Evolutionary conservation across 1,140 invertebrate genomes (phyloP), one percentile per base, ranked within the genome.

Genomic region (Marisa cornuarietis): DNA sequence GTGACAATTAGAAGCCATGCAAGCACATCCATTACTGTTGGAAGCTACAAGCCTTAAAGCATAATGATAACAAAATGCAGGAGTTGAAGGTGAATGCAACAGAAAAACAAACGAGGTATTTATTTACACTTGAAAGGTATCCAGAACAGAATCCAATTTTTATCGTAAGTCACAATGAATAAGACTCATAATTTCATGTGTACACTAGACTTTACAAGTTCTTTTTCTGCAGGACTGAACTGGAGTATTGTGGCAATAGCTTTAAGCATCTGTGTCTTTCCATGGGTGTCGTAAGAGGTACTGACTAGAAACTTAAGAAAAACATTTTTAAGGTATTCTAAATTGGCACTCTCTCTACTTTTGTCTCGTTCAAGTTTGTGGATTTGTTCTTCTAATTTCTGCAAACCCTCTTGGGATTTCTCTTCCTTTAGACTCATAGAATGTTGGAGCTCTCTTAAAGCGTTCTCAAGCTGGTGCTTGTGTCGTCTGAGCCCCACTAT

Each of bases 291-390:
- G 8, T 61, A 79, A 10, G 75, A 78, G 20, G 81, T 84, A 18
- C 94, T 94, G n/a, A 94, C 92, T 74, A 97, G 92, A 88, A 94
- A 97, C 82, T 95, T 95, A 26, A 96, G 93, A 66, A 96, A 94
- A 14, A 97, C 96, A 91, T 97, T 97, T 90, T 97, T 97, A 80
- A 97, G 89, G 88, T 97, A 97, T 88, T 97, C 96, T 66, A 97
- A 90, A 91, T 97, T 97, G 0, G 95, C 95, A 16, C 95, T 95
- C 90, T 96, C 95, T 31, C 95, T 91, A 7, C 94, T 95, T 86
- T 95, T 94, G 83, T 94, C 95, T 11, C 95, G 92, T 84, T 95
- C 93, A 65, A 95, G 88, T 85, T 95, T 95, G 85, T 81, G 90
- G 61, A 93, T 90, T 82, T 92, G 90, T 62, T 91, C 89, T 71